A percentile compares a stretch with the other conserved stretches of the same genome.
Evolutionary conservation across 2,888 invertebrate genomes (phyloP).

Genomic region (Schizaphis graminum): DNA sequence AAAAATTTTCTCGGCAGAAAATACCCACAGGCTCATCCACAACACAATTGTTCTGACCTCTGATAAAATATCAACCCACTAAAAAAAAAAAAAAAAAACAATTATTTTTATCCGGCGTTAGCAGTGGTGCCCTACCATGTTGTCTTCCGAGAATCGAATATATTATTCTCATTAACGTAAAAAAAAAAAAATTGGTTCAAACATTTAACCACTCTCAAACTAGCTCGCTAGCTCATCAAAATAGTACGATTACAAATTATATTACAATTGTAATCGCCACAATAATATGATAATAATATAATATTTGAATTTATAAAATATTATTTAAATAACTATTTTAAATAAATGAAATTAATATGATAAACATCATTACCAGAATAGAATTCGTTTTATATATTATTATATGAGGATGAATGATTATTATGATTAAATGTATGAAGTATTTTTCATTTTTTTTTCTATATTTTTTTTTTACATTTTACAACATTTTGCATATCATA

Average conservation of each 20-base stretch:
- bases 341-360: not conserved
- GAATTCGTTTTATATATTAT: no score
- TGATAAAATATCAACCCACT: constrained; percentile 42
- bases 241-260: not conserved
- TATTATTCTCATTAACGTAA: constrained; percentile 22
- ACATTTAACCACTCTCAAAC: not conserved
- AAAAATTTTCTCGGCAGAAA: constrained; percentile 49
- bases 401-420: no score
- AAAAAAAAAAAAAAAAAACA: constrained; percentile 9
- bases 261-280: not conserved
- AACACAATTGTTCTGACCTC: constrained; percentile 52
- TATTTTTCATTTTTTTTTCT: not conserved
- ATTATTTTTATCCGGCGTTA: constrained; percentile 12
- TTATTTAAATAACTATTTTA: not conserved
- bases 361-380: not conserved
- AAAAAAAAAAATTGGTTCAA: not conserved
- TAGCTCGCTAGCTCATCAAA: not conserved
- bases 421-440: not conserved
- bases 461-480: no score
- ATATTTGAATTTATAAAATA: not conserved
- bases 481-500: no score
- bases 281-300: not conserved
- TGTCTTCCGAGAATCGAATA: constrained; percentile 21
- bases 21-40: constrained; percentile 21
- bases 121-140: not conserved